phyloP scores from a whole-genome alignment of 2,113 vertebrate species.

The Alethe castanea region DNA sequence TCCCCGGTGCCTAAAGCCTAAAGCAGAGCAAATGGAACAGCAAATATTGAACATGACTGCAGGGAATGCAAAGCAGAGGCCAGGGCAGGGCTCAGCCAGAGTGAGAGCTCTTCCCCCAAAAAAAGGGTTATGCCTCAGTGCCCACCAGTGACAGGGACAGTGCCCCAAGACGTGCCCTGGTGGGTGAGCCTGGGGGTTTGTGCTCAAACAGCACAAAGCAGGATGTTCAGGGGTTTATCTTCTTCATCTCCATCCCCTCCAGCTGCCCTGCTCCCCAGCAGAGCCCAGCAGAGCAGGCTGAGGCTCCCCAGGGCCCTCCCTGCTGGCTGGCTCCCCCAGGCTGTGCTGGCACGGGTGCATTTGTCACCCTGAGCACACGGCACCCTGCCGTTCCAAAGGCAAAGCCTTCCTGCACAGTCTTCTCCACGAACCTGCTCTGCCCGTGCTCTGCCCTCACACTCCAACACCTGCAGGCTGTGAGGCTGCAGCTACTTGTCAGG shows the following conservation, averaged over 20 bases:
- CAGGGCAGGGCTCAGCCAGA: neutral
- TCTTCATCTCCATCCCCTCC: neutral
- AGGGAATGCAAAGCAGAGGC: neutral
- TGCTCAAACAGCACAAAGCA: neutral
- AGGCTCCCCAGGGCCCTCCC: neutral
- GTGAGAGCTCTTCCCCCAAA: neutral
- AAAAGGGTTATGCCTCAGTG: too few species aligned
- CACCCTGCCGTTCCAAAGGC: neutral
- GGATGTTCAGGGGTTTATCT: rapidly evolving
- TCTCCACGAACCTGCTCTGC: rapidly evolving
- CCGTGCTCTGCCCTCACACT: neutral
- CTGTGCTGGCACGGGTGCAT: neutral
- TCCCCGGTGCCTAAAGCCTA: neutral
- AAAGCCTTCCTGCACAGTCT: neutral
- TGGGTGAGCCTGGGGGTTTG: neutral
- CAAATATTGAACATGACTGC: neutral
- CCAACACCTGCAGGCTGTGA: neutral
- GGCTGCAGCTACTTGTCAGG: neutral
- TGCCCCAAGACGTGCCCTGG: rapidly evolving
- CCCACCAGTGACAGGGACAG: neutral
- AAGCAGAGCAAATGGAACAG: rapidly evolving
- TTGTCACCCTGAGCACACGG: too few species aligned
- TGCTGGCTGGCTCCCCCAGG: rapidly evolving
- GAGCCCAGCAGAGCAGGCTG: neutral
- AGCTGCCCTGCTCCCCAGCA: neutral